Evolutionary conservation across 2,113 vertebrate genomes (phyloP), one percentile per base, ranked within the genome.

Genomic region (Hyaena hyaena): DNA sequence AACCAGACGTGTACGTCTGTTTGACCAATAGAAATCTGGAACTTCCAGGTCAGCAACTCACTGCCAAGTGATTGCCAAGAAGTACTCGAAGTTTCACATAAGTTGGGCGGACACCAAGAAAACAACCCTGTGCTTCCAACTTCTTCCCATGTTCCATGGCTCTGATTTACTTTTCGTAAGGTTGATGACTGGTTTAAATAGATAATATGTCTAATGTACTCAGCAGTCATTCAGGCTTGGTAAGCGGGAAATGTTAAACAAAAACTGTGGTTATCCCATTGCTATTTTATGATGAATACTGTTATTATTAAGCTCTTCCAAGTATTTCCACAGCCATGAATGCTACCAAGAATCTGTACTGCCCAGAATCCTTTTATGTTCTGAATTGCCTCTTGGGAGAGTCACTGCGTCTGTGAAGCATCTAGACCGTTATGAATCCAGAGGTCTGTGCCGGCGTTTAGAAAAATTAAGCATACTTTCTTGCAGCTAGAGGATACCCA

Each of bases 181-280:
- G 21, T 26, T 85, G 45, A 90, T 55, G 65, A 94, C 31, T 84
- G 35, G 63, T 63, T 97, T 95, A 68, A 91, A 80, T 48, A 95
- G 21, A 95, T 74, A 81, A 53, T 39, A 87, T 86, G 28, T 66
- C 58, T 90, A 58, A 88, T 24, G 23, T 48, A 58, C n/a, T 89
- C 66, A 45, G 58, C 50, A 91, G 88, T 26, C 15, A 84, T 39
- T 80, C 61, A 95, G 50, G 65, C 24, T 58, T 79, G 33, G 45
- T 43, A 94, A 95, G 77, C 31, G 93, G 65, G 65, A 93, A 97
- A 95, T 88, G 11, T 84, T 33, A 95, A 87, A 84, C 55, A 90
- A 93, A 96, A 95, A 68, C 48, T 53, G 50, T 43, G 43, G 17
- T 50, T 68, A 87, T 48, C 43, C 55, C 65, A 45, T 23, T 83